These are phyloP conservation scores for Ctenomys sociabilis DNA, from an alignment of 2,113 vertebrate species.

Conservation along the genomic window DNA sequence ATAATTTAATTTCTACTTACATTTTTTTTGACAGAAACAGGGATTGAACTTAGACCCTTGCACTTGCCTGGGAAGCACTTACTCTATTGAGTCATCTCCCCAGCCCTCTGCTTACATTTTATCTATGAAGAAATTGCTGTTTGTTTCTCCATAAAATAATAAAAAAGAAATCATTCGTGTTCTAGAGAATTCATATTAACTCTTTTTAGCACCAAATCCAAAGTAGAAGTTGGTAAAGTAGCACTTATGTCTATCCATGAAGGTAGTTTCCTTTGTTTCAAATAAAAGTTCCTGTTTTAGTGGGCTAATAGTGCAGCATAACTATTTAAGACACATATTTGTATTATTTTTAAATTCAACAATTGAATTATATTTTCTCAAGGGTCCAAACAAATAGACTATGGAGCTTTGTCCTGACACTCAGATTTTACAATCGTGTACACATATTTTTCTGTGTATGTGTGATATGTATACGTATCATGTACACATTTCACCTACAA, in stretches of 20 bases:
- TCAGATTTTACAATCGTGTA: background rate
- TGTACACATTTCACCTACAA: background rate
- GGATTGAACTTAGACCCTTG: no score
- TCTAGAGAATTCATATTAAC: slow-evolving; percentile 17
- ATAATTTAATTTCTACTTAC: background rate
- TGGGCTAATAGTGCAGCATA: background rate
- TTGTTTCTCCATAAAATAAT: no score
- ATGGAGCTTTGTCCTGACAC: background rate
- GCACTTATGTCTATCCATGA: background rate
- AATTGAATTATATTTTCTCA: background rate
- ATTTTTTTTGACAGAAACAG: no score
- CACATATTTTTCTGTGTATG: background rate
- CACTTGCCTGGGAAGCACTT: no score
- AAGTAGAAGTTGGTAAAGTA: background rate
- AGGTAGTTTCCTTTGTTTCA: background rate
- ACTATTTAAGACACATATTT: background rate
- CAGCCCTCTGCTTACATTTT: background rate
- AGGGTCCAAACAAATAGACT: background rate
- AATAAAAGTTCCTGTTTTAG: background rate
- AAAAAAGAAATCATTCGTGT: background rate
- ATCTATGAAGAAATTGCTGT: background rate
- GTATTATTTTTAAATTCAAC: background rate
- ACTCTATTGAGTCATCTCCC: no score
- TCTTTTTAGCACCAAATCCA: background rate
- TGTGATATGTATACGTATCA: no score